Percentiles rank a stretch among this genome's conserved stretches.
These are phyloP conservation scores for Hedychridium roseum DNA, from an alignment of 2,888 invertebrate genomes.

Conservation along the genomic window DNA sequence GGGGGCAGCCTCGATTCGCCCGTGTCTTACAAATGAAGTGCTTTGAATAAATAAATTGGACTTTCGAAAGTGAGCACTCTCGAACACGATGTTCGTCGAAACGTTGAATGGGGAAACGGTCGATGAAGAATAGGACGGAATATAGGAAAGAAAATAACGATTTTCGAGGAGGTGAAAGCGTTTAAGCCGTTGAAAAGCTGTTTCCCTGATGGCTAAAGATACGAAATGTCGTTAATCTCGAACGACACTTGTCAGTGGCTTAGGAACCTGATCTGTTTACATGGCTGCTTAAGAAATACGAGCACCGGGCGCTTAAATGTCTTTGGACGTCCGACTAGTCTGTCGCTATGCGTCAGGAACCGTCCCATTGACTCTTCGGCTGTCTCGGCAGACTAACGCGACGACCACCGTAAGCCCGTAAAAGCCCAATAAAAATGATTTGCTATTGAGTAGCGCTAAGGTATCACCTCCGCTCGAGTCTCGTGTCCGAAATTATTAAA, in stretches of 20 bases:
- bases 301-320: slow-evolving; percentile 28
- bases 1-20: too few species aligned
- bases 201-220: slow-evolving; percentile 7
- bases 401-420: slow-evolving; percentile 23
- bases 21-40: too few species aligned
- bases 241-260: slow-evolving; percentile 17
- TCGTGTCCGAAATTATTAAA: too few species aligned
- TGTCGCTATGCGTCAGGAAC: slow-evolving; percentile 9
- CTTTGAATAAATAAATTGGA: too few species aligned
- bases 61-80: too few species aligned
- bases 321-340: slow-evolving; percentile 22
- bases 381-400: slow-evolving; percentile 1
- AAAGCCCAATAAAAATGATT: slow-evolving; percentile 35
- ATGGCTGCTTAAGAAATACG: slow-evolving; percentile 22
- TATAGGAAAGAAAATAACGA: too few species aligned
- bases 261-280: slow-evolving; percentile 32
- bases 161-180: background rate
- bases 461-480: too few species aligned
- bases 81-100: too few species aligned
- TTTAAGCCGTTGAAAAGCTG: background rate
- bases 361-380: slow-evolving; percentile 13
- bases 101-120: too few species aligned
- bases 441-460: slow-evolving; percentile 18
- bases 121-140: too few species aligned
- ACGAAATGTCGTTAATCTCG: slow-evolving; percentile 8